Conservation (phyloP, 2,888 invertebrate species). For the Cyaniris semiargus region DNA sequence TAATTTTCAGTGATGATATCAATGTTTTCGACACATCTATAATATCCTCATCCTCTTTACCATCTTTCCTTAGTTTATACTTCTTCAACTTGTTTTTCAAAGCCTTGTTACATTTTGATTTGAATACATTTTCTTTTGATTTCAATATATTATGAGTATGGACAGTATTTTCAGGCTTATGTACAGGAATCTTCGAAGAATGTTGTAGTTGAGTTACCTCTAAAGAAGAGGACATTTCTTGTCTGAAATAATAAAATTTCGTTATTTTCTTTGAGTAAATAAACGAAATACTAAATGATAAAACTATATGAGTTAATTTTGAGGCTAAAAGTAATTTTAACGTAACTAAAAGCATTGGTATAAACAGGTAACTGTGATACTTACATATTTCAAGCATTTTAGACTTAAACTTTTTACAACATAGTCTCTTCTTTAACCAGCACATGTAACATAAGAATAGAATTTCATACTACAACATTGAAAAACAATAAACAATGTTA, state of each 20-base stretch:
- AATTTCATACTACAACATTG: not conserved
- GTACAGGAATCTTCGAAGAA: conserved; percentile 30
- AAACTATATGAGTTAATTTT: not conserved
- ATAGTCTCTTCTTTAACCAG: not conserved
- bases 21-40: conserved; percentile 65
- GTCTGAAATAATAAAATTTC: conserved; percentile 18
- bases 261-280: not conserved
- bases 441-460: not conserved
- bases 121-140: conserved; percentile 57
- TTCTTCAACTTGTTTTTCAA: conserved; percentile 67
- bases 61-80: conserved; percentile 67
- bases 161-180: conserved; percentile 42
- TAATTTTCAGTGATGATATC: conserved; percentile 57
- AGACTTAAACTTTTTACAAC: not conserved
- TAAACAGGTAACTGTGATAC: not conserved
- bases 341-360: not conserved
- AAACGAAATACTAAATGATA: not conserved
- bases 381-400: not conserved
- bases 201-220: conserved; percentile 37
- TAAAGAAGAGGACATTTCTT: conserved; percentile 60
- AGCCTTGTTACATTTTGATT: conserved; percentile 55
- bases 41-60: conserved; percentile 68
- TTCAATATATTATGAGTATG: conserved; percentile 48
- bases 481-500: not conserved
- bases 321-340: not conserved